Percentiles rank a stretch among this genome's conserved stretches.
Evolutionary conservation across 2,113 vertebrate genomes (phyloP).

Genomic region (Brienomyrus longianalis): DNA sequence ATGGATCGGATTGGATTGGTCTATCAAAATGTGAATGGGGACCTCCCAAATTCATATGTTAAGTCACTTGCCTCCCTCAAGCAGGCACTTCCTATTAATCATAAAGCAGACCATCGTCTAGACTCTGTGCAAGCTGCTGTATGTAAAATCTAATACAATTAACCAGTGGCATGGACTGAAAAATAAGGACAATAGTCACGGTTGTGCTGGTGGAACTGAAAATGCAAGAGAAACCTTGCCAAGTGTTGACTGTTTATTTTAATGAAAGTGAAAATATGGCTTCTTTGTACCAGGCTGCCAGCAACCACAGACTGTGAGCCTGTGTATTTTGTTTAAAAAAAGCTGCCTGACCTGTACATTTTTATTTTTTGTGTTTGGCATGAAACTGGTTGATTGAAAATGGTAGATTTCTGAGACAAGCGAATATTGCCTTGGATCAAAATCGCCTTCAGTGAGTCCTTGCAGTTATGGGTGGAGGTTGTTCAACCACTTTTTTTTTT

Average conservation of each 20-base stretch:
- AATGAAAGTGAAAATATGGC: constrained; percentile 11
- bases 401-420: not conserved
- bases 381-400: not conserved
- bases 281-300: constrained; percentile 1
- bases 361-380: not conserved
- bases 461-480: not conserved
- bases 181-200: not conserved
- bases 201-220: constrained; percentile 6
- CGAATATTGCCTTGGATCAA: not conserved
- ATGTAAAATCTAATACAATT: constrained; percentile 1
- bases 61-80: not conserved
- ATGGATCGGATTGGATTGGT: not conserved
- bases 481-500: constrained; percentile 3
- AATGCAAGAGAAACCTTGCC: not conserved
- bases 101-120: not conserved
- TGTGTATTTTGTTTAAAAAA: not conserved
- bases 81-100: not conserved
- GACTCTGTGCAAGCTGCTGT: not conserved
- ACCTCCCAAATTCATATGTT: not conserved
- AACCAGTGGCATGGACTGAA: not conserved
- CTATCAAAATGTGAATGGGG: not conserved
- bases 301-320: not conserved
- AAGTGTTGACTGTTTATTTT: constrained; percentile 7
- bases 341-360: not conserved
- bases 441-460: not conserved